Percentiles rank a stretch among this genome's conserved stretches.
phyloP scores from a whole-genome alignment of 2,113 vertebrate genomes.

The Cololabis saira region DNA sequence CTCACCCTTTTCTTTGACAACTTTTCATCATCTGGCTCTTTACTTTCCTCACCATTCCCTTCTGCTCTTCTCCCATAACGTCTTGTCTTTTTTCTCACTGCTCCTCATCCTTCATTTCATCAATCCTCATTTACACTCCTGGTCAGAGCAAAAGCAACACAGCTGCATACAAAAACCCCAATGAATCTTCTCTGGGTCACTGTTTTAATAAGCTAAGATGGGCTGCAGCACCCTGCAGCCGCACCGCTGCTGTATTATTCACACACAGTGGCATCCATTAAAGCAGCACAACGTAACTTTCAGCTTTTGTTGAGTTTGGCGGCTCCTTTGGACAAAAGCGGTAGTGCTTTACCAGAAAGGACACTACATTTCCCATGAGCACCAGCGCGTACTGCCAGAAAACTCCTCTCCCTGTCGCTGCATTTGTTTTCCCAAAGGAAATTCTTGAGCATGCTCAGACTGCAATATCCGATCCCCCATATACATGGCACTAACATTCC shows the following conservation, averaged over 20 bases:
- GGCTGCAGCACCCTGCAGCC: constrained; percentile 48
- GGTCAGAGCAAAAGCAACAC: constrained; percentile 30
- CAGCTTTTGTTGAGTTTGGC: too few relatives aligned
- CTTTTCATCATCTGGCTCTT: not conserved
- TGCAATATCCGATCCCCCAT: too few relatives aligned
- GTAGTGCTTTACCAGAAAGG: too few relatives aligned
- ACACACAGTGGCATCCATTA: constrained; percentile 45
- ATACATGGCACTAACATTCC: too few relatives aligned
- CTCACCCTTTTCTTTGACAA: not conserved
- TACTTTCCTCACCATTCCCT: constrained; percentile 32
- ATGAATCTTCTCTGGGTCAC: constrained; percentile 62
- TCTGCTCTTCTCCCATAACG: constrained; percentile 8
- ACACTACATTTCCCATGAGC: too few relatives aligned
- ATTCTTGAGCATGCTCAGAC: too few relatives aligned
- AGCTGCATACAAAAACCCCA: constrained; percentile 55
- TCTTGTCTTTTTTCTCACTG: constrained; percentile 11
- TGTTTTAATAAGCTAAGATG: constrained; percentile 72
- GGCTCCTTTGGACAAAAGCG: too few relatives aligned
- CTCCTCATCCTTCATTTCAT: constrained; percentile 47
- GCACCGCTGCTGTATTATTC: constrained; percentile 52
- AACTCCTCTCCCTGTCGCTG: too few relatives aligned
- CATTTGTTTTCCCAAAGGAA: too few relatives aligned
- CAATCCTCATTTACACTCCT: constrained; percentile 54
- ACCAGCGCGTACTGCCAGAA: too few relatives aligned
- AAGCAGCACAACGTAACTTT: too few relatives aligned